Percentiles rank a stretch among this genome's conserved stretches.
These are phyloP conservation scores for Cataglyphis altisquamis DNA, from an alignment of 2,888 invertebrate genomes.

Conservation along the genomic window DNA sequence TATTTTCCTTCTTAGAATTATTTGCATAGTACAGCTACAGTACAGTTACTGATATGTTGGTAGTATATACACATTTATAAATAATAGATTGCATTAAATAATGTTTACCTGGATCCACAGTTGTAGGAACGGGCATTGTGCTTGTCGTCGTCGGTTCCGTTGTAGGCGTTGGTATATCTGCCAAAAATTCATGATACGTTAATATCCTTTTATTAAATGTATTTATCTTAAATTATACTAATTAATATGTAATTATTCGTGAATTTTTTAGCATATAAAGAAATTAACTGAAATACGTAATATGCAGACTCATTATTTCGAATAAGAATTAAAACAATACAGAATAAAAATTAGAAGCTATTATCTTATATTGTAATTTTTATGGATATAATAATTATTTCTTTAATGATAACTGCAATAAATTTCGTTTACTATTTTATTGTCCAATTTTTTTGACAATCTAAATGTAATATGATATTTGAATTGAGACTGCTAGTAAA, in stretches of 20 bases:
- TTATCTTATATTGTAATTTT: no score
- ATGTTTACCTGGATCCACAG: slow-evolving; percentile 76
- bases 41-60: neutral
- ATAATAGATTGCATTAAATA: slow-evolving; percentile 10
- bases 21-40: neutral
- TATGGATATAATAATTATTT: no score
- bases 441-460: no score
- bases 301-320: neutral
- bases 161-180: slow-evolving; percentile 82
- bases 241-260: neutral
- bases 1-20: slow-evolving; percentile 23
- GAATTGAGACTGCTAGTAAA: no score
- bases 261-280: neutral
- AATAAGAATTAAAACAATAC: no score
- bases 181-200: slow-evolving; percentile 55
- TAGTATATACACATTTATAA: neutral
- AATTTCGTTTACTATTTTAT: no score
- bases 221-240: neutral
- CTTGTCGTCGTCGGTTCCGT: slow-evolving; percentile 76
- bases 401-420: no score
- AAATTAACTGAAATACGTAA: neutral
- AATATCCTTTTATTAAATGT: neutral
- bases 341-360: no score
- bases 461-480: no score
- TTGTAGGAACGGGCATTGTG: slow-evolving; percentile 74